Percentiles rank a stretch among this genome's conserved stretches.
phyloP scores from a whole-genome alignment of 2,797 vertebrate species.

The Liasis olivaceus region DNA sequence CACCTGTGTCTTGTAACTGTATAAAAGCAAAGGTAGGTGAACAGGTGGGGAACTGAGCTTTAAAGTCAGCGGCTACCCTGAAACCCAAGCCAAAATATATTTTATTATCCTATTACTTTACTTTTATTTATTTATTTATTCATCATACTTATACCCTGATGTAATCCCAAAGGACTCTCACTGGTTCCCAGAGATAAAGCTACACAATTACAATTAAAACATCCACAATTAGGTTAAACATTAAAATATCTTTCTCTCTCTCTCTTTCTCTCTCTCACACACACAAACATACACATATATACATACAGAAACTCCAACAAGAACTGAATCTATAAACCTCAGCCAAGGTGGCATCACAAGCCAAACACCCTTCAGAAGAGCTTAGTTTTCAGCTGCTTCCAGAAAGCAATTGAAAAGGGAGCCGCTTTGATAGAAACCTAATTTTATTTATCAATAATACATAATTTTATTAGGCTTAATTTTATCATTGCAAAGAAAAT shows the following conservation, averaged over 20 bases:
- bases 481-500: not conserved
- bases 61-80: not conserved
- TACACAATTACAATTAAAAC: not conserved
- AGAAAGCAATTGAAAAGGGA: not conserved
- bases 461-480: not conserved
- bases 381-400: not conserved
- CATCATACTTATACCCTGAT: not conserved
- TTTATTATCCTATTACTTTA: not conserved
- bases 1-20: conserved; percentile 68
- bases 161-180: not conserved
- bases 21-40: conserved; percentile 22
- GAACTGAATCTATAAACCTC: too few relatives aligned
- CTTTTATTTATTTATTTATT: not conserved
- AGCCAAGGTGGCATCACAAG: not conserved
- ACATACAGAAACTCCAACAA: too few relatives aligned
- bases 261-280: too few relatives aligned
- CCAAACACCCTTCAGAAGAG: not conserved
- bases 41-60: not conserved
- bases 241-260: not conserved
- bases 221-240: not conserved
- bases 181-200: not conserved
- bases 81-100: not conserved
- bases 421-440: not conserved
- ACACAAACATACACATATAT: too few relatives aligned
- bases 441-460: not conserved